Evolutionary conservation across 2,888 invertebrate genomes (phyloP).

Genomic region (Stenoptilia bipunctidactyla): DNA sequence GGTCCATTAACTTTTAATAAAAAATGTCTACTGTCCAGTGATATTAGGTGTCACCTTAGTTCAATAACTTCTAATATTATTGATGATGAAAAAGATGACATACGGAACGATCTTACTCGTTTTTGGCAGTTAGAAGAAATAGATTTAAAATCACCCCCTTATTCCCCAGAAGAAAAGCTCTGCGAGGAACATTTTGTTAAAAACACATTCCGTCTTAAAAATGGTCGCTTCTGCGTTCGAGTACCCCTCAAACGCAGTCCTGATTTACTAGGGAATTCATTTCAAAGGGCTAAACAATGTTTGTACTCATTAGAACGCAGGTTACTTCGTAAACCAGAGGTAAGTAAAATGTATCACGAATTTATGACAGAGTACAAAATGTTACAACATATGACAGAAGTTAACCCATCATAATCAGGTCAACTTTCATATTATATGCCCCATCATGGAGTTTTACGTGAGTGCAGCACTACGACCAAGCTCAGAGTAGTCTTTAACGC

Average conservation of each 20-base stretch:
- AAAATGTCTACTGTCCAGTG: too few relatives aligned
- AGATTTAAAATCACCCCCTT: background rate
- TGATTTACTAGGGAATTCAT: background rate
- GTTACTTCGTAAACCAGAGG: background rate
- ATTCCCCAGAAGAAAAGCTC: background rate
- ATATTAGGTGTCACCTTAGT: background rate
- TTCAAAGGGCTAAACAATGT: background rate
- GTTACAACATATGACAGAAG: constrained; percentile 18
- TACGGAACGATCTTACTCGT: background rate
- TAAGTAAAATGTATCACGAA: too few relatives aligned
- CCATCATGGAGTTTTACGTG: too few relatives aligned
- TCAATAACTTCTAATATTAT: background rate
- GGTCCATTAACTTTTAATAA: constrained; percentile 11
- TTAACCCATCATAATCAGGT: constrained; percentile 11
- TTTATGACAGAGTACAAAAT: constrained; percentile 17
- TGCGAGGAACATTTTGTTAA: background rate
- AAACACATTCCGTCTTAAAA: background rate
- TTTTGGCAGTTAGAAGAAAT: background rate
- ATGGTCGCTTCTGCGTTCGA: background rate
- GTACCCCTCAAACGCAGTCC: background rate
- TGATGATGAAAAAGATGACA: background rate
- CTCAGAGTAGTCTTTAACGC: constrained; percentile 15
- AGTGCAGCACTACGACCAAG: too few relatives aligned
- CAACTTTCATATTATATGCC: constrained; percentile 10
- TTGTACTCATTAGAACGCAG: background rate